Percentiles rank a stretch among this genome's conserved stretches.
Conservation (phyloP, 2,888 invertebrate species). For the Heliconius sara region DNA sequence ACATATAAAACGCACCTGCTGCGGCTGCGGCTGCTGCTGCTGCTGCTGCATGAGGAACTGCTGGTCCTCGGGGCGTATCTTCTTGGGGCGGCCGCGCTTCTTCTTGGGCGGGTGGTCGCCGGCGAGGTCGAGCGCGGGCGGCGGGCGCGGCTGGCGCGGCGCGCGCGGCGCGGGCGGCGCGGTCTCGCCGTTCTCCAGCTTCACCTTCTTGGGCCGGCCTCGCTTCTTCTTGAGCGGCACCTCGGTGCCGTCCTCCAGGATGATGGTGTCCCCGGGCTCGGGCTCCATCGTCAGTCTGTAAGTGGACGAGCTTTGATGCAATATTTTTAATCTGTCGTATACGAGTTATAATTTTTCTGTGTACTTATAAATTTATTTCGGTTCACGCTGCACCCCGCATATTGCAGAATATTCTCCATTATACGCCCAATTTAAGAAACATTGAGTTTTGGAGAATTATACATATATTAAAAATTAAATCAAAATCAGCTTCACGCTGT, state of each 20-base stretch:
- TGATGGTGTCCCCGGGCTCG: constrained; percentile 81
- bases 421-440: too few relatives aligned
- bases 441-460: too few relatives aligned
- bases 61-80: constrained; percentile 88
- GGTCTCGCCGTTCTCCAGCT: constrained; percentile 86
- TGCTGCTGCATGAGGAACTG: constrained; percentile 80
- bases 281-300: constrained; percentile 81
- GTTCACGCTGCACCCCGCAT: too few relatives aligned
- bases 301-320: constrained; percentile 54
- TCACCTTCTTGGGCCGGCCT: constrained; percentile 91
- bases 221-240: constrained; percentile 93
- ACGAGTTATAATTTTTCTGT: constrained; percentile 41
- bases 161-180: constrained; percentile 82
- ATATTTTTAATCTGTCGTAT: constrained; percentile 60
- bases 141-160: constrained; percentile 68
- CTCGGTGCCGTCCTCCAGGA: constrained; percentile 85
- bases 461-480: too few relatives aligned
- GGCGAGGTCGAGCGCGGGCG: constrained; percentile 59
- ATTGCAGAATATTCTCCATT: too few relatives aligned
- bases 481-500: too few relatives aligned
- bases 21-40: constrained; percentile 65
- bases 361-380: neutral
- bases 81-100: constrained; percentile 94
- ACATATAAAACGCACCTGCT: constrained; percentile 41
- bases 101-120: constrained; percentile 89